Percentiles rank a stretch among this genome's conserved stretches.
phyloP scores from a whole-genome alignment of 2,797 vertebrate genomes.

The Telmatherina bonti region DNA sequence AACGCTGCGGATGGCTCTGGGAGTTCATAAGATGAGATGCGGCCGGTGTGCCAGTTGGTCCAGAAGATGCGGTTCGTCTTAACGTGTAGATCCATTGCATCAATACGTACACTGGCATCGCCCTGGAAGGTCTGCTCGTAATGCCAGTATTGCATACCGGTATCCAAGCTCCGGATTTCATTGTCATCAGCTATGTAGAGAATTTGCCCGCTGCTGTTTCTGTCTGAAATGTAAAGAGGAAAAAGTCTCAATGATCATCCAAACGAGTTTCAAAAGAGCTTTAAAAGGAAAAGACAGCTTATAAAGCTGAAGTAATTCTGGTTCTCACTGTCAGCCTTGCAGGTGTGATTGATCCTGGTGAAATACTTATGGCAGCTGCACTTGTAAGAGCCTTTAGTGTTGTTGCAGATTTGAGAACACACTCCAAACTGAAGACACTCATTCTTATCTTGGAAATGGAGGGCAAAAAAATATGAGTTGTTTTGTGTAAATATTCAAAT shows the following conservation, averaged over 20 bases:
- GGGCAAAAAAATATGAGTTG: slow-evolving; percentile 35
- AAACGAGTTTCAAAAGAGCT: not conserved
- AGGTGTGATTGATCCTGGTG: slow-evolving; percentile 90
- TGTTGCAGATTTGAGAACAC: slow-evolving; percentile 97
- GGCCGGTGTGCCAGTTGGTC: slow-evolving; percentile 98
- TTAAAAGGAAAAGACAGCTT: not conserved
- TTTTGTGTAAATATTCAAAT: not conserved
- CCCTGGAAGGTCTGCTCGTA: slow-evolving; percentile 97
- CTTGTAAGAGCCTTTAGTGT: slow-evolving; percentile 93
- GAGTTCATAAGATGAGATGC: slow-evolving; percentile 93
- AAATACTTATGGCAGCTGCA: slow-evolving; percentile 96
- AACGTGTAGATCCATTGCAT: slow-evolving; percentile 94
- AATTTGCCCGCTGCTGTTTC: slow-evolving; percentile 87
- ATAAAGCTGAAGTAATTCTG: not conserved
- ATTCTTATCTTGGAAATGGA: slow-evolving; percentile 86
- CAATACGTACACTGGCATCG: slow-evolving; percentile 92
- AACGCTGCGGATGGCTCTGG: slow-evolving; percentile 76
- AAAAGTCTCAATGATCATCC: not conserved
- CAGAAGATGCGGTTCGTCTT: slow-evolving; percentile 97
- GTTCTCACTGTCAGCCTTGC: slow-evolving; percentile 92
- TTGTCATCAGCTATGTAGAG: slow-evolving; percentile 97
- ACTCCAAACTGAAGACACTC: slow-evolving; percentile 92
- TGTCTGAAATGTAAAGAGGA: slow-evolving; percentile 68
- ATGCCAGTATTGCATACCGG: slow-evolving; percentile 91
- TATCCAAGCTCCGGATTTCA: slow-evolving; percentile 95